These are phyloP conservation scores for Drosophila azteca DNA, from an alignment of 1,140 invertebrate species.

Conservation along the genomic window DNA sequence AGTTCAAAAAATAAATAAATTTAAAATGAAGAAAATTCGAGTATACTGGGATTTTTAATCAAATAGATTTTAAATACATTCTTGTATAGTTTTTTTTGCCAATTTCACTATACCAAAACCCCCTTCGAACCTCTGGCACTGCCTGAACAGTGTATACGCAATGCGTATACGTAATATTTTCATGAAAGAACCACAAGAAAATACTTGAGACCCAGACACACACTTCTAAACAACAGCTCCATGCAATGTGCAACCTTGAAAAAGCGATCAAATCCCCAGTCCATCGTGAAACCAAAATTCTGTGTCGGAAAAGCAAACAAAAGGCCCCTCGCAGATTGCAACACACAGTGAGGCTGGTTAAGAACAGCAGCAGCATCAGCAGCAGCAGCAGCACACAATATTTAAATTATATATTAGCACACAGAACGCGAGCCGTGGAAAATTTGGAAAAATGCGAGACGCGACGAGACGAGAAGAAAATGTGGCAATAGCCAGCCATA, in stretches of 20 bases:
- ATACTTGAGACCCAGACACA: constrained; percentile 60
- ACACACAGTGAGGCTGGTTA: constrained; percentile 74
- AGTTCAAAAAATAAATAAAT: no score
- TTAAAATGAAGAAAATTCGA: no score
- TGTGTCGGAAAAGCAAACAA: constrained; percentile 52
- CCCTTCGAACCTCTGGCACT: background rate
- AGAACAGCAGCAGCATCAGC: constrained; percentile 44
- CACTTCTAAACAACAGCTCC: constrained; percentile 49
- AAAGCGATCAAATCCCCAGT: constrained; percentile 48
- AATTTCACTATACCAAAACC: background rate
- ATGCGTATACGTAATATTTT: constrained; percentile 68
- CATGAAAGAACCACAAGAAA: constrained; percentile 13
- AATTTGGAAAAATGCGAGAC: constrained; percentile 35
- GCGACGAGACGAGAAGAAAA: background rate
- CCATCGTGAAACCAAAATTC: constrained; percentile 25
- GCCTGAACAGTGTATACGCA: constrained; percentile 29
- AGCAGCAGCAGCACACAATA: constrained; percentile 54
- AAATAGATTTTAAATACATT: background rate
- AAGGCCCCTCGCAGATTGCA: constrained; percentile 52
- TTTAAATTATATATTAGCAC: constrained; percentile 81
- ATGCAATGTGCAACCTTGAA: constrained; percentile 65
- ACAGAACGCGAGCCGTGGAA: constrained; percentile 44
- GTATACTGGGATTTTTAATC: no score
- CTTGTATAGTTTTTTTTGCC: background rate
- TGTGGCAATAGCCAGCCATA: constrained; percentile 50